Evolutionary conservation across 1,140 invertebrate species (phyloP).

Genomic region (Pentalonia nigronervosa): DNA sequence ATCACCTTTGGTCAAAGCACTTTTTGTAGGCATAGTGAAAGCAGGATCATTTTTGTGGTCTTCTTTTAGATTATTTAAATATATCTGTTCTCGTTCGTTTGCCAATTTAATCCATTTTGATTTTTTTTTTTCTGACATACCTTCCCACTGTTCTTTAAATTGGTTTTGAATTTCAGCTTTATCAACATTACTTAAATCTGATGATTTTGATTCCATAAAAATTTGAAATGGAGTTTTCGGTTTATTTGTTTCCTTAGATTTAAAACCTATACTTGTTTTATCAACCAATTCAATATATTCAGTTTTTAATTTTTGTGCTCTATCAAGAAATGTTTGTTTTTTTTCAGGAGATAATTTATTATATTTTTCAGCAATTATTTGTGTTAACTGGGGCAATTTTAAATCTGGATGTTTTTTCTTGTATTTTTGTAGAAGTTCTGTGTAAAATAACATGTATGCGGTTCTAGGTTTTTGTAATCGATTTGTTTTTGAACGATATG

Average conservation of each 20-base stretch:
- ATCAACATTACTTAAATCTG: neutral
- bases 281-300: constrained; percentile 36
- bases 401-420: constrained; percentile 51
- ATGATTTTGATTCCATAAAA: constrained; percentile 3
- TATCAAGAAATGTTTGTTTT: constrained; percentile 35
- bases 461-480: constrained; percentile 31
- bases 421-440: constrained; percentile 23
- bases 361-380: constrained; percentile 50
- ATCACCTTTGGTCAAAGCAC: constrained; percentile 52
- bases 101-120: constrained; percentile 55
- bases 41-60: constrained; percentile 52
- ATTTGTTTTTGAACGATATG: constrained; percentile 49
- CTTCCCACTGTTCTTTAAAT: constrained; percentile 50
- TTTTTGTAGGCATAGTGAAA: constrained; percentile 44
- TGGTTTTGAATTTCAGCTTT: constrained; percentile 32
- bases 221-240: constrained; percentile 42
- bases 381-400: constrained; percentile 35
- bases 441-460: constrained; percentile 52
- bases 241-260: neutral
- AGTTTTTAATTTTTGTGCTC: constrained; percentile 43
- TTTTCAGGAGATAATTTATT: constrained; percentile 35
- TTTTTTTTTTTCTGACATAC: constrained; percentile 53
- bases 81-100: constrained; percentile 28
- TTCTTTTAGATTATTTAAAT: constrained; percentile 43
- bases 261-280: constrained; percentile 23